A percentile compares a stretch with the other conserved stretches of the same genome.
Evolutionary conservation across 2,113 vertebrate genomes (phyloP).

Genomic region (Myxocyprinus asiaticus): DNA sequence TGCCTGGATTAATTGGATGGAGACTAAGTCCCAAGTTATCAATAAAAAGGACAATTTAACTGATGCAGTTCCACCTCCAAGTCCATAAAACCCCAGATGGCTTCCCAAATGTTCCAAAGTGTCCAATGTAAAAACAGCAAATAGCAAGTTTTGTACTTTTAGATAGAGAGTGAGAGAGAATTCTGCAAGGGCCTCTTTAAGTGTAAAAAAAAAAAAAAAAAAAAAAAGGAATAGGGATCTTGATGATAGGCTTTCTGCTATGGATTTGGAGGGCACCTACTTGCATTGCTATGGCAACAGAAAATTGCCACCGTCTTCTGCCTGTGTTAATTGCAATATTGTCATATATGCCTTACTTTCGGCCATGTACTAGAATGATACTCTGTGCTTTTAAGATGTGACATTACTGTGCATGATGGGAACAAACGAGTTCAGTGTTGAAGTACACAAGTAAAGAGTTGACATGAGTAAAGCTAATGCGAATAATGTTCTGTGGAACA

Average conservation of each 20-base stretch:
- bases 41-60: slow-evolving; percentile 65
- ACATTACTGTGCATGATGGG: too few species aligned
- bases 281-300: slow-evolving; percentile 71
- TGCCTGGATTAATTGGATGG: slow-evolving; percentile 57
- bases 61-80: slow-evolving; percentile 42
- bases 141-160: too few species aligned
- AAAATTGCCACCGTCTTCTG: slow-evolving; percentile 30
- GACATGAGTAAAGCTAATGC: too few species aligned
- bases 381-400: too few species aligned
- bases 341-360: neutral
- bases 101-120: neutral
- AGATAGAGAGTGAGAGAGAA: too few species aligned
- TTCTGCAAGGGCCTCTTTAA: neutral
- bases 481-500: too few species aligned
- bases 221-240: slow-evolving; percentile 35
- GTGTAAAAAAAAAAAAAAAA: slow-evolving; percentile 24
- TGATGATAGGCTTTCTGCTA: slow-evolving; percentile 34
- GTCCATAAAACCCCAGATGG: neutral
- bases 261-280: too few species aligned
- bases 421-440: too few species aligned
- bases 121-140: neutral
- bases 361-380: too few species aligned
- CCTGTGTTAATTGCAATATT: slow-evolving; percentile 44
- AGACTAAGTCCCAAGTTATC: slow-evolving; percentile 52
- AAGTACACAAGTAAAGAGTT: too few species aligned